Evolutionary conservation across 35 echinoderm and acorn worm species (phyloP), one percentile per base, ranked within the genome.

Genomic region (Chiridota heheva): DNA sequence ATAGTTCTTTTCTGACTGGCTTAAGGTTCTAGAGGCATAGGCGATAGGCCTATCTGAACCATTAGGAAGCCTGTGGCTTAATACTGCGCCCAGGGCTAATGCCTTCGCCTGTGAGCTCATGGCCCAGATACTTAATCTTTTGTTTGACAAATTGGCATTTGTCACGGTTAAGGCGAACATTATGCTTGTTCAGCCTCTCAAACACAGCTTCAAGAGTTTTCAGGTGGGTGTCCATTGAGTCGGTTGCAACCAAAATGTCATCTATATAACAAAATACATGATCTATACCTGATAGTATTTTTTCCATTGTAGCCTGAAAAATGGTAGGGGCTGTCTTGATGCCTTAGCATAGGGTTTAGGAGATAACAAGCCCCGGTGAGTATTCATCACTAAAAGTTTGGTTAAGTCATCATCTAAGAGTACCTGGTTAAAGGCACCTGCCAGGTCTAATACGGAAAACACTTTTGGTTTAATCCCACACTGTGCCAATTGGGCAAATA

Each of bases 81-180:
- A 46, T 31, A 91, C 82, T 70, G 83, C 82, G 13, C 88, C 88
- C 12, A 91, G 86, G 86, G 43, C 44, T 46, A 61, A 82, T 82
- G 2, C 63, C 77, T n/a, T 69, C 42, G 22, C 30, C 49, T 34
- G 75, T 81, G 42, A 87, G 33, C 26, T 38, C 16, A 34, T 78
- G 41, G 7, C 86, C 86, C 61, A 82, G 34, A 66, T 73, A 89
- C 29, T 38, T 20, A 22, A 89, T 41, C n/a, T 36, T 53, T 20
- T 46, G 4, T 0, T 71, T 22, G 62, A 71, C 57, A 32, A 84
- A 84, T 7, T 44, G 32, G 58, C 84, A 87, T 41, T 86, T 86
- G 17, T 58, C 58, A n/a, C 27, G 22, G 26, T 80, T 87, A 4
- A 87, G 30, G 17, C 40, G 36, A 4, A 87, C 30, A 44, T 69